phyloP scores from a whole-genome alignment of 1,140 invertebrate genomes.

The Nixonia krombeini region DNA sequence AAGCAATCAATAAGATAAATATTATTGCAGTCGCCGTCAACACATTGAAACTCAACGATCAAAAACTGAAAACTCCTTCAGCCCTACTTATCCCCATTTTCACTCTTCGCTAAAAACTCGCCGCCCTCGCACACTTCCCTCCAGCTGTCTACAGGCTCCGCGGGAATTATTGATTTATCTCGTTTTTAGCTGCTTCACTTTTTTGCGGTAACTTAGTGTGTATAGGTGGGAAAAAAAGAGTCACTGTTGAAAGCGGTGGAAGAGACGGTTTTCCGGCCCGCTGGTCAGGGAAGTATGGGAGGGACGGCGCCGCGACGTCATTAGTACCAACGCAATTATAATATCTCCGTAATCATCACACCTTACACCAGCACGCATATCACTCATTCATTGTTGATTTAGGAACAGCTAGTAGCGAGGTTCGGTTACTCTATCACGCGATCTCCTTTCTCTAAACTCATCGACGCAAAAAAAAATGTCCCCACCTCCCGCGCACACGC shows the following conservation, averaged over 20 bases:
- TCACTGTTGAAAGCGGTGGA: too few relatives aligned
- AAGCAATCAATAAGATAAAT: constrained; percentile 58
- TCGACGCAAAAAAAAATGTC: constrained; percentile 60
- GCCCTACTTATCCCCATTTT: constrained; percentile 34
- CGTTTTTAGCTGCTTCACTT: too few relatives aligned
- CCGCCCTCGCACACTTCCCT: constrained; percentile 26
- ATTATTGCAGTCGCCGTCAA: constrained; percentile 63
- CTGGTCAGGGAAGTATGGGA: constrained; percentile 26
- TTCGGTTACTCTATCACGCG: constrained; percentile 72
- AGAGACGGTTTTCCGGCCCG: too few relatives aligned
- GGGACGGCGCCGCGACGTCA: constrained; percentile 26
- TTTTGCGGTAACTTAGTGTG: too few relatives aligned
- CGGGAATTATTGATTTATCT: too few relatives aligned
- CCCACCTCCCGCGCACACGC: constrained; percentile 58
- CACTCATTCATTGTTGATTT: constrained; percentile 71
- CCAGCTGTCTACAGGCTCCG: too few relatives aligned
- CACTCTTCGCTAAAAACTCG: constrained; percentile 31
- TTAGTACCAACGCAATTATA: constrained; percentile 54
- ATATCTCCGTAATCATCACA: constrained; percentile 60
- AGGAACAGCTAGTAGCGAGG: constrained; percentile 72
- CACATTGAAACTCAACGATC: constrained; percentile 68
- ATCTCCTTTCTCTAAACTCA: constrained; percentile 66
- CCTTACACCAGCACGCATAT: constrained; percentile 64
- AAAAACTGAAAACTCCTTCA: constrained; percentile 58
- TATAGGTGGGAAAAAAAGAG: too few relatives aligned